Evolutionary conservation across 2,888 invertebrate species (phyloP), one percentile per base, ranked within the genome.

Genomic region (Epirrita christyi): DNA sequence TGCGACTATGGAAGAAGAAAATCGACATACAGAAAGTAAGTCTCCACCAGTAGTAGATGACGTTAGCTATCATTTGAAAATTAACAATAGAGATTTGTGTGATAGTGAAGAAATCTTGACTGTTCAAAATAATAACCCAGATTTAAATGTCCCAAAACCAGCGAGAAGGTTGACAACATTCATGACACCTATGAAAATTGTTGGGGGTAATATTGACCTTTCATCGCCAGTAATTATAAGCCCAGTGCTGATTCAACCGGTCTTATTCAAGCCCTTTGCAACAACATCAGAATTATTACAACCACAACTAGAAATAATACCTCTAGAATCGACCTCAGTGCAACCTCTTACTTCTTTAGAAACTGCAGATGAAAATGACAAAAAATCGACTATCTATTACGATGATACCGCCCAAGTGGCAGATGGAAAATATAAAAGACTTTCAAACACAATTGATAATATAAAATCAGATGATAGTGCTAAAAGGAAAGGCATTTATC

Each of bases 61-160:
- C 62, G 86, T 91, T 8, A 88, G 86, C 70, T 90, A 92, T 65
- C 88, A 83, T 71, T 79, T 92, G 53, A 91, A 85, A 81, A 90
- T 91, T 68, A 88, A 86, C 58, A 87, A 85, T 10, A 81, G 73
- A 66, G 87, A 88, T 66, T 68, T 83, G 48, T 70, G 66, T 44
- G 71, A 73, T 44, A 61, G 71, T 49, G 14, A 63, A 51, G 70
- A 73, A 58, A 51, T 64, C 46, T 52, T 64, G 4, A 38, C 63
- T 52, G 52, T 68, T 41, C 69, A 71, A 43, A 71, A 59, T 45
- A 73, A 68, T 57, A 73, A 68, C 54, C 29, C 63, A 41, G 70
- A 75, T 32, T 43, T 53, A 14, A 61, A 67, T 34, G 63, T 60
- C 6, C 70, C 66, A 52, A 72, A 63, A 40, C 47, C 66, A 36